phyloP scores from a whole-genome alignment of 2,113 vertebrate species.

The Azemiops feae region DNA sequence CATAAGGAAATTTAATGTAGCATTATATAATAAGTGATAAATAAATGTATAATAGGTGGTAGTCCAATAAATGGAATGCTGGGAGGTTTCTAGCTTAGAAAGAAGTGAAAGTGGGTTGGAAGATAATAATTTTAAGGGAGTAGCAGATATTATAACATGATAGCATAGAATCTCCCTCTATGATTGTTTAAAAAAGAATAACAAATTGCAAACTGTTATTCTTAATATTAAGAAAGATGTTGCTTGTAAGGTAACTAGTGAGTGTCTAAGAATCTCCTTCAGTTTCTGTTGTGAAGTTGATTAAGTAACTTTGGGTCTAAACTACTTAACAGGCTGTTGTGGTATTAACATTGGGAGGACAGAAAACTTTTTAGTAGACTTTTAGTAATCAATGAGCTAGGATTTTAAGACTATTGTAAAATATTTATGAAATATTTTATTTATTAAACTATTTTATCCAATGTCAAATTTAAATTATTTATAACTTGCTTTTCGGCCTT shows the following conservation, averaged over 20 bases:
- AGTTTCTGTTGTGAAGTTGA: not conserved
- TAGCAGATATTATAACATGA: too few species aligned
- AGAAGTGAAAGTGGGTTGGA: too few species aligned
- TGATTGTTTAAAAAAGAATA: too few species aligned
- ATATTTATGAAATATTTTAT: not conserved
- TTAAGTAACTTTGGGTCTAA: not conserved
- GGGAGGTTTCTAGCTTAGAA: too few species aligned
- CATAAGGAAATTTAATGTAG: too few species aligned
- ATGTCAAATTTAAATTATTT: not conserved
- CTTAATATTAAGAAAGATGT: too few species aligned
- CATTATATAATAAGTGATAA: too few species aligned
- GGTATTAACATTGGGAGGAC: not conserved
- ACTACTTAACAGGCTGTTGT: not conserved
- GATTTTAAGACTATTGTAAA: not conserved
- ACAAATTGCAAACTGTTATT: too few species aligned
- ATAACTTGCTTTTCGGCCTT: not conserved
- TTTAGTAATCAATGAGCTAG: not conserved
- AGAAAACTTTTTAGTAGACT: not conserved
- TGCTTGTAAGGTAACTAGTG: not conserved
- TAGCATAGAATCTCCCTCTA: too few species aligned
- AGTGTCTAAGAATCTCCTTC: not conserved
- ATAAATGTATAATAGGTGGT: too few species aligned
- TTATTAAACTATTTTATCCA: not conserved
- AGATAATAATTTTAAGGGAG: too few species aligned
- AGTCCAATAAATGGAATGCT: too few species aligned